Evolutionary conservation across 53 echinoderm and acorn worm genomes (phyloP).

Genomic region (Holothuria scabra): DNA sequence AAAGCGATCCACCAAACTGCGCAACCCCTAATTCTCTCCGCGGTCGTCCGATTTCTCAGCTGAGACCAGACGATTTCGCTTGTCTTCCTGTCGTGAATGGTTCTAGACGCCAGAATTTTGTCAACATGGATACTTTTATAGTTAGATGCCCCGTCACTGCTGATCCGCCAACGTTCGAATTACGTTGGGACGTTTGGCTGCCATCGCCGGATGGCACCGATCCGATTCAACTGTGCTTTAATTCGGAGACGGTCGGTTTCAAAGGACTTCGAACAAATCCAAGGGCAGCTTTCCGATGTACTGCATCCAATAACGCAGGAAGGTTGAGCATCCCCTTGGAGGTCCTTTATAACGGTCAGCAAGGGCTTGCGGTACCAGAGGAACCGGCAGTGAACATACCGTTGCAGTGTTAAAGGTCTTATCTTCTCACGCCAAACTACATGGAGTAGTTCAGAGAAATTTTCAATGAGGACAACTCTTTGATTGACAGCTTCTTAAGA

Average conservation of each 20-base stretch:
- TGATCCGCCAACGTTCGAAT: not conserved
- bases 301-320: constrained; percentile 25
- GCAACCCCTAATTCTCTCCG: not conserved
- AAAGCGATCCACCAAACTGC: not conserved
- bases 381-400: not conserved
- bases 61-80: not conserved
- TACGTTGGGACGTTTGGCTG: constrained; percentile 20
- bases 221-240: constrained; percentile 31
- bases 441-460: no score
- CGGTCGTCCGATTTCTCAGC: constrained; percentile 4
- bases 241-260: constrained; percentile 25
- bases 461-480: no score
- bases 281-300: constrained; percentile 31
- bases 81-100: constrained; percentile 20
- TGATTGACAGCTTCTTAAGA: no score
- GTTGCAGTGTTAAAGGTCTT: not conserved
- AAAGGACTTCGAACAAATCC: not conserved
- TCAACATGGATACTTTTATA: constrained; percentile 28
- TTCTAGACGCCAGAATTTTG: constrained; percentile 11
- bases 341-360: not conserved
- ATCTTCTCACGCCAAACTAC: no score
- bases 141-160: constrained; percentile 30
- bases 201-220: not conserved
- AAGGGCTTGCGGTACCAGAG: constrained; percentile 25
- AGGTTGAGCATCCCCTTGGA: constrained; percentile 1